Evolutionary conservation across 2,797 vertebrate genomes (phyloP).

Genomic region (Schizothorax lantsangensis): DNA sequence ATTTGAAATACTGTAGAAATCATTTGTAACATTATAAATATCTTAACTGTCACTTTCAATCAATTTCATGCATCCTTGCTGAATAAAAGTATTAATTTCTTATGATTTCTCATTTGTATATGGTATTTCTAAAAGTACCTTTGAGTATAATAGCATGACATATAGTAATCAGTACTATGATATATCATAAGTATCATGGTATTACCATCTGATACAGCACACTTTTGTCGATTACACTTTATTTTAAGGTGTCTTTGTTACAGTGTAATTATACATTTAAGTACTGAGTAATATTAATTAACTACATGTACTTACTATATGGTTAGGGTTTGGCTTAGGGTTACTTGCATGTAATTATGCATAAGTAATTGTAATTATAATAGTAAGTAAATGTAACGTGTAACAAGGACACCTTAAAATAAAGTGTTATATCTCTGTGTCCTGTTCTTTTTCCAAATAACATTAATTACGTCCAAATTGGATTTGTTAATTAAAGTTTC

Average conservation of each 20-base stretch:
- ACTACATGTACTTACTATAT: neutral
- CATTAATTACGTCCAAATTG: neutral
- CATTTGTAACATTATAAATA: neutral
- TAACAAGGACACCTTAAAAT: neutral
- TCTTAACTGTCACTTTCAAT: neutral
- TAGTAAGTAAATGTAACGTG: neutral
- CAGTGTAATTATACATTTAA: too few species aligned
- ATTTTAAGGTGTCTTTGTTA: neutral
- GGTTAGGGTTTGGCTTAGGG: neutral
- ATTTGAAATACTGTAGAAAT: neutral
- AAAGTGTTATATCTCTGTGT: neutral
- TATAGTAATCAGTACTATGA: neutral
- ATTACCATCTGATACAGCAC: neutral
- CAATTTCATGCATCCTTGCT: neutral
- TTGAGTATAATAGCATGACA: neutral
- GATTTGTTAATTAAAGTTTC: constrained; percentile 39
- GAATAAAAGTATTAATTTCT: neutral
- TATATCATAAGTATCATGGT: neutral
- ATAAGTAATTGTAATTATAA: neutral
- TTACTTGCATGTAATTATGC: neutral
- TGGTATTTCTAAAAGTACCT: neutral
- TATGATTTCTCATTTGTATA: neutral
- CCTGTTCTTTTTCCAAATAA: constrained; percentile 14
- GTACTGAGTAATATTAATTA: neutral
- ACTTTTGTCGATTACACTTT: neutral